Conservation (phyloP, 1,140 invertebrate genomes). For the Drosophila setifemur region DNA sequence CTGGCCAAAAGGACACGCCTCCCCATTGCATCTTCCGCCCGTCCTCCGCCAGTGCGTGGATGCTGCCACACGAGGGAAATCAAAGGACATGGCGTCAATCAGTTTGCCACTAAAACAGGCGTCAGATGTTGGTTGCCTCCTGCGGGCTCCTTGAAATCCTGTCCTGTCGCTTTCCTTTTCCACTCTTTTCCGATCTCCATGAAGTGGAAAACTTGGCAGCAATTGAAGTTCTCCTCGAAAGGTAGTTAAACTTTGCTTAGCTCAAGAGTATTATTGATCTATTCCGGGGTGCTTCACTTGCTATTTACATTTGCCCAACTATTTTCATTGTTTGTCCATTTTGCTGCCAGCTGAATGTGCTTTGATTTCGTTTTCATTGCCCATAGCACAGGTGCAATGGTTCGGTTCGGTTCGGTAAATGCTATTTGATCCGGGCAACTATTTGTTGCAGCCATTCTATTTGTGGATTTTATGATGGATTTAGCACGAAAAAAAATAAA, state of each 20-base stretch:
- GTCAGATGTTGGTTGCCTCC: conserved; percentile 9
- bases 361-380: conserved; percentile 38
- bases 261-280: conserved; percentile 9
- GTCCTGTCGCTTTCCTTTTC: neutral
- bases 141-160: conserved; percentile 41
- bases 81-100: conserved; percentile 70
- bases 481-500: too few relatives aligned
- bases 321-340: conserved; percentile 43
- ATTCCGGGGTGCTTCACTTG: conserved; percentile 4
- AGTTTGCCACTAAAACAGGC: conserved; percentile 48
- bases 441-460: conserved; percentile 13
- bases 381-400: conserved; percentile 6
- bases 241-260: conserved; percentile 24
- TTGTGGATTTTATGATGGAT: too few relatives aligned
- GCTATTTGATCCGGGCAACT: conserved; percentile 43
- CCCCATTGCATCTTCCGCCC: neutral
- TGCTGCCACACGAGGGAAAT: conserved; percentile 63
- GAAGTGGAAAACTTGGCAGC: conserved; percentile 10
- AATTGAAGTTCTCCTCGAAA: neutral
- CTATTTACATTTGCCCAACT: conserved; percentile 35
- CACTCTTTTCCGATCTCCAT: neutral
- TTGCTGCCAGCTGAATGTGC: conserved; percentile 35
- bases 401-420: conserved; percentile 19
- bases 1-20: conserved; percentile 11
- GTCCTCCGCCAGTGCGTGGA: conserved; percentile 22